These are phyloP conservation scores for Coreius guichenoti DNA, from an alignment of 2,797 vertebrate genomes.

Conservation along the genomic window DNA sequence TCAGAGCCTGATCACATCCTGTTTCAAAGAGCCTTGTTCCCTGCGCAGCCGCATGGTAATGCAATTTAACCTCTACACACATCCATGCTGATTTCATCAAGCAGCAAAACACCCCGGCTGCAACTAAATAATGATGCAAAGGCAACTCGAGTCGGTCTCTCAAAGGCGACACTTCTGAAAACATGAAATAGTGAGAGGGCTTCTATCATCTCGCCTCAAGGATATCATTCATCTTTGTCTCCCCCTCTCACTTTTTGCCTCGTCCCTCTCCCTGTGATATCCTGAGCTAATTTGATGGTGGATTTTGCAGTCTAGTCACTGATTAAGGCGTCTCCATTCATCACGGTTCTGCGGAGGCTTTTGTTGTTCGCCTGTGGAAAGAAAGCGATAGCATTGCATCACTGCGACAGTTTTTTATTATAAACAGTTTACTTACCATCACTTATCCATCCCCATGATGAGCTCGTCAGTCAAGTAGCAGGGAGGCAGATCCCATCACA, in stretches of 20 bases:
- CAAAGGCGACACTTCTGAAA: constrained; percentile 39
- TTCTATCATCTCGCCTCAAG: constrained; percentile 44
- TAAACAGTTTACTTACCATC: constrained; percentile 66
- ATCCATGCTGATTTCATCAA: constrained; percentile 56
- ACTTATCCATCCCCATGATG: constrained; percentile 69
- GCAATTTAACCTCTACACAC: constrained; percentile 50
- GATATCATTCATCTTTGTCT: constrained; percentile 44
- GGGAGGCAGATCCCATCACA: constrained; percentile 37
- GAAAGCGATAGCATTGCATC: constrained; percentile 32
- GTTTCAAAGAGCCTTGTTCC: constrained; percentile 20
- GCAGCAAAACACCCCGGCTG: constrained; percentile 42
- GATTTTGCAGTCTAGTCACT: constrained; percentile 67
- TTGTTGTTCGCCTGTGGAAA: constrained; percentile 56
- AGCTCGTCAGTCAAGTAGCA: constrained; percentile 65
- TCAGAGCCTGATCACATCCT: constrained; percentile 37
- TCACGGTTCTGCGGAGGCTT: constrained; percentile 70
- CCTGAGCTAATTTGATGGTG: constrained; percentile 61
- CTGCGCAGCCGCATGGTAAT: constrained; percentile 46
- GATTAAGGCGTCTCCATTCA: constrained; percentile 69
- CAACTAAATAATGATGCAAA: constrained; percentile 55
- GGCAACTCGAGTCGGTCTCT: constrained; percentile 42
- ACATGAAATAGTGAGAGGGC: constrained; percentile 20
- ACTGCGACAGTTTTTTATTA: constrained; percentile 63
- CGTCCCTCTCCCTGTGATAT: constrained; percentile 45
- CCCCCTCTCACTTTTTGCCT: constrained; percentile 20